Percentiles rank a stretch among this genome's conserved stretches.
Evolutionary conservation across 2,113 vertebrate genomes (phyloP).

Genomic region (Phyllostomus discolor): DNA sequence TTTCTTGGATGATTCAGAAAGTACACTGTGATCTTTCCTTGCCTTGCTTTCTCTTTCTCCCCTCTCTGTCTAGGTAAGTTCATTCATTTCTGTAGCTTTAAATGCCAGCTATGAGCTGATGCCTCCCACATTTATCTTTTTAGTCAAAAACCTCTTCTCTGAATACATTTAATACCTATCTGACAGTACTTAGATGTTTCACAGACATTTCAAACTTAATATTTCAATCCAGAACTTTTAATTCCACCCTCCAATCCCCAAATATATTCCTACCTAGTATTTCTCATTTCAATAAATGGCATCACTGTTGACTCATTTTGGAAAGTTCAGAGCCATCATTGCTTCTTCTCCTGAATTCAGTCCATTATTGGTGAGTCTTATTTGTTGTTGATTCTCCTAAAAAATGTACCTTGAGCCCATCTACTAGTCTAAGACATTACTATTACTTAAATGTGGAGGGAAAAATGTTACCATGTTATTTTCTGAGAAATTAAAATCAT

Average conservation of each 20-base stretch:
- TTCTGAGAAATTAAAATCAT: not conserved
- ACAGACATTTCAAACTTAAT: not conserved
- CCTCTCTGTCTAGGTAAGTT: not conserved
- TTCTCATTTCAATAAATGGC: not conserved
- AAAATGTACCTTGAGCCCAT: not conserved
- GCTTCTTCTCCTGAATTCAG: not conserved
- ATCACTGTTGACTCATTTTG: not conserved
- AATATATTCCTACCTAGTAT: not conserved
- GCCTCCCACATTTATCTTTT: not conserved
- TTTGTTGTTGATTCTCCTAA: not conserved
- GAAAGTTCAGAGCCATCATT: not conserved
- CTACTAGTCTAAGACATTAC: not conserved
- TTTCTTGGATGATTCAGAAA: constrained; percentile 19
- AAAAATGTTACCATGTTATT: not conserved
- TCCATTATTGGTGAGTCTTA: not conserved
- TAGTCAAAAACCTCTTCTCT: not conserved
- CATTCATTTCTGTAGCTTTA: not conserved
- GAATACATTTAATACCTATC: not conserved
- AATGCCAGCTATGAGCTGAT: not conserved
- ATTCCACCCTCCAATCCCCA: not conserved
- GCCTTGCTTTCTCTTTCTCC: not conserved
- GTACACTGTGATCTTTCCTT: not conserved
- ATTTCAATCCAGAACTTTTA: not conserved
- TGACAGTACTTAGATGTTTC: not conserved
- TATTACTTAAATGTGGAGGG: not conserved